Evolutionary conservation across 2,888 invertebrate genomes (phyloP), one percentile per base, ranked within the genome.

Genomic region (Dioctria linearis): DNA sequence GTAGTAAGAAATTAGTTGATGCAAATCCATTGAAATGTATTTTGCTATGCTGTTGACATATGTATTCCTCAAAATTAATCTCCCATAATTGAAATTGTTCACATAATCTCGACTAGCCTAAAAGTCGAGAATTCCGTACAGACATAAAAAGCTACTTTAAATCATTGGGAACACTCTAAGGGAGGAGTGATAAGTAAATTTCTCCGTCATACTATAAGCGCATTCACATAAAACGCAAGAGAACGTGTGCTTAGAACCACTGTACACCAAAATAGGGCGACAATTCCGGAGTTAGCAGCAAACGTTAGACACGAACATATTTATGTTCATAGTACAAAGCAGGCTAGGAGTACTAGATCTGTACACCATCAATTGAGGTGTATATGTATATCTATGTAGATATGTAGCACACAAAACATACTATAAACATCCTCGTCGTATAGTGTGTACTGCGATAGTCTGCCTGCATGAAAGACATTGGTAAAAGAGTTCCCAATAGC

Each of bases 401-500:
- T 25, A 25, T 25, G 13, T 61, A 25, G 61, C 2, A 13, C 5
- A 4, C 13, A 25, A 8, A 61, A 8, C 13, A 51, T 5, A 5
- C 5, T 5, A 25, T 13, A 39, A 73, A 40, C 40, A 13, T 39
- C 39, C 73, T 57, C 13, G 39, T 46, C n/a, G 3, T 43, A 61
- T 57, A 3, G 13, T 57, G 11, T 8, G 57, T 57, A n/a, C 5
- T 57, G 57, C 25, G 5, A 4, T 57, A 13, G 57, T 25, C 25
- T 25, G 57, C 49, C 49, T 54, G 54, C 25, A 51, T 49, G 54
- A 37, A 8, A 63, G 63, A 11, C 76, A 61, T 59, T 25, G 6
- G 75, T 25, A 61, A 76, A 71, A 78, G 66, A 78, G 51, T 66
- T 66, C 66, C 76, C 51, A 40, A 78, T 78, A 51, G 69, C 83